Base-by-base conservation (phyloP, 1,140 invertebrate species). In the Sitobion miscanthi region DNA sequence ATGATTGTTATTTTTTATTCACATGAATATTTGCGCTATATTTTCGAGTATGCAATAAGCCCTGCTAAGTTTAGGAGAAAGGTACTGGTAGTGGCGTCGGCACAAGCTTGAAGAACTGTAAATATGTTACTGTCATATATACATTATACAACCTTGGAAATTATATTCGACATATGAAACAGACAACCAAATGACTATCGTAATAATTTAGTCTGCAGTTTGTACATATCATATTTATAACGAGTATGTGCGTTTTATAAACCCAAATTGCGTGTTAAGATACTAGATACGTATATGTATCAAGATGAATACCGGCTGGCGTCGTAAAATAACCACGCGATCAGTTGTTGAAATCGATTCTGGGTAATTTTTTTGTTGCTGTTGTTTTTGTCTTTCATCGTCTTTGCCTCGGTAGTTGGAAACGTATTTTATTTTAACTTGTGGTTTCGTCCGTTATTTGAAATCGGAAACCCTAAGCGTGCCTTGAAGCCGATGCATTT, bases 401-500 rank as follows among this genome's bases (percentile, higher is more conserved):
- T n/a, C 49, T 89, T 77, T 77, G 62, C 62, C 62, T 77, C 20
- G 30, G 14, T n/a, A 69, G 62, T 83, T n/a, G 49, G 87, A 90
- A 62, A 38, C 3, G 57, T 62, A 90, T 45, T 86, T 93, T 54
- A 85, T 86, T 77, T 42, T 91, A 17, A 54, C 69, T 83, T 92
- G 90, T 92, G 90, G 90, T 92, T 92, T 82, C 14, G 8, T 5
- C 30, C n/a, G 69, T 92, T 85, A 83, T 93, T 92, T 93, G 91
- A 93, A 93, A 93, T 86, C 82, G 49, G 91, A 93, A 93, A 85
- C 91, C 49, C 82, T 85, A 93, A 85, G 91, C 82, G 91, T 93
- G 69, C 77, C 82, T 93, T 86, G 11, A 42, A 42, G 42, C 91
- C 35, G 11, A 85, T 38, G 25, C 25, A 83, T 83, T 69, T 30